Evolutionary conservation across 2,888 invertebrate species (phyloP).

Genomic region (Thereva unica): DNA sequence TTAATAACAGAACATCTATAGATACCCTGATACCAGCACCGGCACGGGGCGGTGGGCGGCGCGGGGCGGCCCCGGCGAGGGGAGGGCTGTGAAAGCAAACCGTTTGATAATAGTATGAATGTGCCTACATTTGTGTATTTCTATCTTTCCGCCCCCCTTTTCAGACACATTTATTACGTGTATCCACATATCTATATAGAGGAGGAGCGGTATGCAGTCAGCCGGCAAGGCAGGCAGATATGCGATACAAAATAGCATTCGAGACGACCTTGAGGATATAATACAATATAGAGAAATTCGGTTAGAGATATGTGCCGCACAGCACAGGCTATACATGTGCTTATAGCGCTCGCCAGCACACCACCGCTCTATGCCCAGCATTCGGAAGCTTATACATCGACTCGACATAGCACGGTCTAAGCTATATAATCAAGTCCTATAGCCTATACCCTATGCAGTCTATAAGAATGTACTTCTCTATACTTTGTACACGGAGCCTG

Average conservation of each 20-base stretch:
- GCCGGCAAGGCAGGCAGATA: conserved; percentile 13
- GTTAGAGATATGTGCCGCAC: conserved; percentile 26
- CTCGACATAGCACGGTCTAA: too few relatives aligned
- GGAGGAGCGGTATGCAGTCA: not conserved
- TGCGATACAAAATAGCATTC: conserved; percentile 37
- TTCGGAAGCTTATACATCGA: too few relatives aligned
- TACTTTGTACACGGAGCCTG: conserved; percentile 7
- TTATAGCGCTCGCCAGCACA: too few relatives aligned
- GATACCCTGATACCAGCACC: not conserved
- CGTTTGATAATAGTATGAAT: conserved; percentile 19
- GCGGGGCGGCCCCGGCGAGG: not conserved
- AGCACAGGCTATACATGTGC: not conserved
- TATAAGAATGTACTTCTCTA: conserved; percentile 29
- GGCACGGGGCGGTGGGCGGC: too few relatives aligned
- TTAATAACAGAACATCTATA: conserved; percentile 27
- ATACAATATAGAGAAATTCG: conserved; percentile 40
- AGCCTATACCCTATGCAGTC: conserved; percentile 10
- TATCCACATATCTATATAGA: conserved; percentile 22
- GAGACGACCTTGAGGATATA: conserved; percentile 41
- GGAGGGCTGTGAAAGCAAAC: conserved; percentile 6
- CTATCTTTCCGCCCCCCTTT: conserved; percentile 14
- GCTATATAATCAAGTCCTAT: not conserved
- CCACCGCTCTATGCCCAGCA: too few relatives aligned
- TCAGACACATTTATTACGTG: conserved; percentile 34
- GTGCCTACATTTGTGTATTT: conserved; percentile 12